Evolutionary conservation across 35 echinoderm and acorn worm species (phyloP).

Genomic region (Lytechinus variegatus): DNA sequence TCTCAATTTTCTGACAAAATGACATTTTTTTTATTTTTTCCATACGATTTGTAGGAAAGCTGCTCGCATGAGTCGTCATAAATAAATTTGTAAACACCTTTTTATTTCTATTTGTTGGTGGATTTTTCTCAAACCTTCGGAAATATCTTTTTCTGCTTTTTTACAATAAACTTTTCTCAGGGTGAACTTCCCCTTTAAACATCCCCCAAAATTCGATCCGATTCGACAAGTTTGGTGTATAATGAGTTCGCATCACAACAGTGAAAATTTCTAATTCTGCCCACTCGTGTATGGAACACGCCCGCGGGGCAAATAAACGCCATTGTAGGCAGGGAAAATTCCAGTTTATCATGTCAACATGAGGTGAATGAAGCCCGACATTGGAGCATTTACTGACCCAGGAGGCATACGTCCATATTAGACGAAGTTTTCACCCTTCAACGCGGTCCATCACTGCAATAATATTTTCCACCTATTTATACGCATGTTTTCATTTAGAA

Average conservation of each 20-base stretch:
- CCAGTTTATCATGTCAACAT: conserved; percentile 11
- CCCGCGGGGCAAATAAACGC: neutral
- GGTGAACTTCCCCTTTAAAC: no score
- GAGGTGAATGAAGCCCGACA: conserved; percentile 1
- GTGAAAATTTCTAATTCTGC: neutral
- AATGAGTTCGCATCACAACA: neutral
- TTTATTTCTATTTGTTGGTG: no score
- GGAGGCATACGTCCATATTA: neutral
- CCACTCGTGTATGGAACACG: neutral
- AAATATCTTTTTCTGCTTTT: no score
- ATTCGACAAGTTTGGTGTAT: no score
- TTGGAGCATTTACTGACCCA: neutral
- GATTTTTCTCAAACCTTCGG: no score
- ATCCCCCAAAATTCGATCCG: no score
- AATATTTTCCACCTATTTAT: neutral
- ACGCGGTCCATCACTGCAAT: neutral
- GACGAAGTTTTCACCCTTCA: neutral
- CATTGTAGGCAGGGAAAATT: neutral
- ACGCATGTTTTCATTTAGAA: neutral
- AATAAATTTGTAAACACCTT: no score
- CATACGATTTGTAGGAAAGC: no score
- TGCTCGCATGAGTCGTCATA: no score
- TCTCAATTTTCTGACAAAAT: no score
- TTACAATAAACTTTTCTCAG: no score
- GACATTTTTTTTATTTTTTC: no score